Evolutionary conservation across 92 coral and sea anemone species (phyloP).

Genomic region (Virgularia gustaviana): DNA sequence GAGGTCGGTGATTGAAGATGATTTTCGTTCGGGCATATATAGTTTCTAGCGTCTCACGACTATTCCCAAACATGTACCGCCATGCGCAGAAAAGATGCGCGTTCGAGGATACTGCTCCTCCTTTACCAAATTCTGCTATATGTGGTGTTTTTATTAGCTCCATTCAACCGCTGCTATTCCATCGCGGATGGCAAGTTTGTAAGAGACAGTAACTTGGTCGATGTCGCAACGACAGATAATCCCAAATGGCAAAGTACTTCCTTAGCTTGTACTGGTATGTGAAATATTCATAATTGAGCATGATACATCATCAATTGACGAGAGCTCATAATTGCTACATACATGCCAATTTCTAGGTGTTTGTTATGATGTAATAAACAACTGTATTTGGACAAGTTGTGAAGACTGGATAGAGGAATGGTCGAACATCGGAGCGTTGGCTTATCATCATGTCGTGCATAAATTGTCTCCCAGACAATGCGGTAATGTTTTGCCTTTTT

Average conservation of each 20-base stretch:
- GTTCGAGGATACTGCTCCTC: too few relatives aligned
- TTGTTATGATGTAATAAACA: constrained; percentile 67
- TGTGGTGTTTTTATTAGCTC: constrained; percentile 56
- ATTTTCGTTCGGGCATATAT: too few relatives aligned
- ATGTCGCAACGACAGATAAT: constrained; percentile 36
- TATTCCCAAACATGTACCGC: too few relatives aligned
- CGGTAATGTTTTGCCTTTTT: background rate
- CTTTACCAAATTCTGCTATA: constrained; percentile 1
- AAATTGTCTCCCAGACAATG: constrained; percentile 35
- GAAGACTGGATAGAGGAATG: constrained; percentile 69
- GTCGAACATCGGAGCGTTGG: constrained; percentile 65
- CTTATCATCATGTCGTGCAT: constrained; percentile 57
- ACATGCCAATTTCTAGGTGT: constrained; percentile 49
- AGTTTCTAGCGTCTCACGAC: too few relatives aligned
- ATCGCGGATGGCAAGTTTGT: constrained; percentile 71
- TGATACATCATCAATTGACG: background rate
- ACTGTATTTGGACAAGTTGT: constrained; percentile 71
- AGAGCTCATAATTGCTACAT: background rate
- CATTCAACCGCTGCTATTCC: constrained; percentile 82
- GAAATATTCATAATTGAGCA: too few relatives aligned
- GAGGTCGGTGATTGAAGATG: too few relatives aligned
- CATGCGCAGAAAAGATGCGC: too few relatives aligned
- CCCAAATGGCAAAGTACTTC: constrained; percentile 62
- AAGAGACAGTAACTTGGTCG: constrained; percentile 61
- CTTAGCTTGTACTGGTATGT: constrained; percentile 66